Conservation (phyloP, 1,140 invertebrate genomes). For the Caerostris extrusa region DNA sequence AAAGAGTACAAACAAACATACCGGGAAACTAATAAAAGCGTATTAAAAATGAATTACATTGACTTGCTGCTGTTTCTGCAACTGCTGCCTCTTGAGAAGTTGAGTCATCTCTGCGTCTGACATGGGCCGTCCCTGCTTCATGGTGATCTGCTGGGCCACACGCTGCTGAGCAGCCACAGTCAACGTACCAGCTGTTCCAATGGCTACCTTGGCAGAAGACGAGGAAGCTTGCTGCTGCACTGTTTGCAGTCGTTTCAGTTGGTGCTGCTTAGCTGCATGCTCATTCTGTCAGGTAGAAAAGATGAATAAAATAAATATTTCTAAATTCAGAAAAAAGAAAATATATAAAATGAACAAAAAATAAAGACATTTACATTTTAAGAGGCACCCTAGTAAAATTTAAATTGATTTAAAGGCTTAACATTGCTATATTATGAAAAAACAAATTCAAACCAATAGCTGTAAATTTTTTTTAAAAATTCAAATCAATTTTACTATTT, state of each 20-base stretch:
- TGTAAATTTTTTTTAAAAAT: too few relatives aligned
- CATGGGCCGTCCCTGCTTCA: conserved; percentile 83
- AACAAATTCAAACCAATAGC: too few relatives aligned
- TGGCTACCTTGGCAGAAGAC: conserved; percentile 79
- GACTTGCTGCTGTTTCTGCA: conserved; percentile 83
- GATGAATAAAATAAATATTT: too few relatives aligned
- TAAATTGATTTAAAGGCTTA: too few relatives aligned
- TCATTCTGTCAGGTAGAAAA: conserved; percentile 76
- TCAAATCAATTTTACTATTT: too few relatives aligned
- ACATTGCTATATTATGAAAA: too few relatives aligned
- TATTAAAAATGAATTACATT: neutral
- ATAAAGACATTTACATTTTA: too few relatives aligned
- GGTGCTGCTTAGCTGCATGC: conserved; percentile 80
- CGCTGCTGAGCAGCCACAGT: conserved; percentile 80
- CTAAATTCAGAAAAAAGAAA: too few relatives aligned
- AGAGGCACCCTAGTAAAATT: too few relatives aligned
- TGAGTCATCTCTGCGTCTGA: conserved; percentile 88
- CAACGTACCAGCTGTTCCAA: conserved; percentile 79
- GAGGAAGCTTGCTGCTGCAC: conserved; percentile 74
- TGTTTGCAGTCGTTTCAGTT: conserved; percentile 79
- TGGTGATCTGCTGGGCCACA: conserved; percentile 68
- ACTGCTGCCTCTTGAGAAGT: conserved; percentile 85
- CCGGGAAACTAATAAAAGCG: too few relatives aligned
- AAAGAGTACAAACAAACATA: too few relatives aligned
- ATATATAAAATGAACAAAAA: too few relatives aligned